Conservation (phyloP, 2,113 vertebrate species). For the Pachypanchax playfairii region DNA sequence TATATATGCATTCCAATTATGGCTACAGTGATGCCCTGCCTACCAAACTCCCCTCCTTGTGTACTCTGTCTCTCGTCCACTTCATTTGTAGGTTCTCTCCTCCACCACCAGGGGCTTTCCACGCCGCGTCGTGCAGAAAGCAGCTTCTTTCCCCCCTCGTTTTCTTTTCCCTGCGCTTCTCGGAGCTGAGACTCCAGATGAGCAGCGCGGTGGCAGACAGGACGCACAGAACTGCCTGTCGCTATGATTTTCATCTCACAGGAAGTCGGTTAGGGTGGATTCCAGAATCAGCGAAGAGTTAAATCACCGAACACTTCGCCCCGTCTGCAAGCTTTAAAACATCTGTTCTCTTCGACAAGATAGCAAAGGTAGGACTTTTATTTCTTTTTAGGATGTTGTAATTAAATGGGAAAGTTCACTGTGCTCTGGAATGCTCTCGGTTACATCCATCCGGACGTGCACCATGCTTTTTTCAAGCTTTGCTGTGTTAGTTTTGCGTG, state of each 20-base stretch:
- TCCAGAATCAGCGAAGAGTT: conserved; percentile 50
- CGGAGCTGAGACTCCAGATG: conserved; percentile 58
- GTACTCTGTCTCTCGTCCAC: conserved; percentile 23
- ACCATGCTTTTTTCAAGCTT: neutral
- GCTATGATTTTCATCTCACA: conserved; percentile 36
- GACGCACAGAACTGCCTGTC: conserved; percentile 42
- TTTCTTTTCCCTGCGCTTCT: conserved; percentile 45
- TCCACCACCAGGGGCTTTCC: conserved; percentile 79
- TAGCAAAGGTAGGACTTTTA: conserved; percentile 66
- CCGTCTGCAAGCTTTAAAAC: conserved; percentile 50
- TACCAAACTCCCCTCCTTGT: neutral
- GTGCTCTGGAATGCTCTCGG: conserved; percentile 7
- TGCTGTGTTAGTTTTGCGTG: conserved; percentile 8
- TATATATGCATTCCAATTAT: conserved; percentile 1
- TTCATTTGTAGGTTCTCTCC: conserved; percentile 54
- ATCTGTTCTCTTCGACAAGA: conserved; percentile 18
- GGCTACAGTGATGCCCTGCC: conserved; percentile 13
- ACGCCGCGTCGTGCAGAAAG: conserved; percentile 41
- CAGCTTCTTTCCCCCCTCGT: conserved; percentile 2
- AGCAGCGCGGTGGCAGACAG: conserved; percentile 58
- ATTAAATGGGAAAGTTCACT: conserved; percentile 60
- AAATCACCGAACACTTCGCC: conserved; percentile 24
- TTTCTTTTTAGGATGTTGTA: conserved; percentile 1
- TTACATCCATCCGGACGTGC: conserved; percentile 9
- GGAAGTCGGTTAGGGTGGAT: conserved; percentile 67